Percentiles rank a stretch among this genome's conserved stretches.
Conservation (phyloP, 2,797 vertebrate species). For the Cirrhinus mrigala region DNA sequence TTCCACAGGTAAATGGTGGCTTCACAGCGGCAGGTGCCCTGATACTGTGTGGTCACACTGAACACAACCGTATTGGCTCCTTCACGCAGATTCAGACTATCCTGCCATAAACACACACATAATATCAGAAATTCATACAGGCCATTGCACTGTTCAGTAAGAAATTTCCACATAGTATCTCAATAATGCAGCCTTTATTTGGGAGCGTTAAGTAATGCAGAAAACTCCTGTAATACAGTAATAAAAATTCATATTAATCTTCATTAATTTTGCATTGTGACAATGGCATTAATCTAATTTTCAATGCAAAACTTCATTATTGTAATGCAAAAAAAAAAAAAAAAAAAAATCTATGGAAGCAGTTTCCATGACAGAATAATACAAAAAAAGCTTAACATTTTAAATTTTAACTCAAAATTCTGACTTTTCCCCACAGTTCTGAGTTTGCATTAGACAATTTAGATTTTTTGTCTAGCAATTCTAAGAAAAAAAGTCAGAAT, state of each 20-base stretch:
- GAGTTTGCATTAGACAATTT: not conserved
- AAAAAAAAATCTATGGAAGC: not conserved
- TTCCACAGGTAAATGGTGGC: conserved; percentile 96
- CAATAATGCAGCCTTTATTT: not conserved
- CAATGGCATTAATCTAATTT: not conserved
- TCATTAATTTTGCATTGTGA: not conserved
- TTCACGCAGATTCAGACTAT: conserved; percentile 86
- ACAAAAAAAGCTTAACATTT: not conserved
- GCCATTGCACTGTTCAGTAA: not conserved
- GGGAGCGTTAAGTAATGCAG: not conserved
- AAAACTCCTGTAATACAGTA: not conserved
- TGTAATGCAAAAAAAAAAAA: not conserved
- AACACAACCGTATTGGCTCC: conserved; percentile 92
- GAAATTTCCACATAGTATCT: not conserved
- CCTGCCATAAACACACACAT: conserved; percentile 70
- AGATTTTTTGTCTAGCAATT: not conserved
- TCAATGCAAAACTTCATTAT: not conserved
- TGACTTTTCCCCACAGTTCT: not conserved
- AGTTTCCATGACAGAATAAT: not conserved
- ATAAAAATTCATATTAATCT: not conserved
- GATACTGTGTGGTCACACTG: conserved; percentile 96
- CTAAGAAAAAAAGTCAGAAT: not conserved
- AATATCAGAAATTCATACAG: not conserved
- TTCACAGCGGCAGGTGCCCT: conserved; percentile 94
- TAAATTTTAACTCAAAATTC: not conserved